Percentiles rank a stretch among this genome's conserved stretches.
These are phyloP conservation scores for Triplophysa yarkandensis DNA, from an alignment of 2,797 vertebrate genomes.

Conservation along the genomic window DNA sequence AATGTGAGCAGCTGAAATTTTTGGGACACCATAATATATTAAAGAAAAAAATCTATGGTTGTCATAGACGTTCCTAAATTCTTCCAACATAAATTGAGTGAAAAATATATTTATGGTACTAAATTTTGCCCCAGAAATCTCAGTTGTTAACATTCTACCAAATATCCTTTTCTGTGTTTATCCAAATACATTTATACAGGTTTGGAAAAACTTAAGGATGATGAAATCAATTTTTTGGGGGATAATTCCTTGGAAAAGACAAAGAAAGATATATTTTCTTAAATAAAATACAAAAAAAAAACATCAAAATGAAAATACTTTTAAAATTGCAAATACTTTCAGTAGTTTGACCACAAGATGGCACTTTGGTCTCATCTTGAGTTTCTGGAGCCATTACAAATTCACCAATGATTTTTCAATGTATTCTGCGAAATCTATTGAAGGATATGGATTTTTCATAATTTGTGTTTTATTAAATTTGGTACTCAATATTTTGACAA, in stretches of 20 bases:
- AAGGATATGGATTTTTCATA: not conserved
- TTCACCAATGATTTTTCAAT: not conserved
- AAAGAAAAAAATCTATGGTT: too few species aligned
- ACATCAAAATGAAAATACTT: not conserved
- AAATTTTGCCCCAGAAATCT: too few species aligned
- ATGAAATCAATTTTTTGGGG: not conserved
- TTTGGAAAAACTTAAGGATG: not conserved
- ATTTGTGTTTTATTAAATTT: not conserved
- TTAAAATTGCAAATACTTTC: not conserved
- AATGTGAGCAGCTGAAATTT: too few species aligned
- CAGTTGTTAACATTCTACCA: too few species aligned
- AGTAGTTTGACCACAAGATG: slow-evolving; percentile 13
- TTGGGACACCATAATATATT: too few species aligned
- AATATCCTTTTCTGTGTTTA: too few species aligned
- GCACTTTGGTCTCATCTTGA: not conserved
- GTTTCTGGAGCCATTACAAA: not conserved
- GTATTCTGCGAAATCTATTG: not conserved
- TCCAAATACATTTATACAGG: too few species aligned
- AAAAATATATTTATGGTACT: too few species aligned
- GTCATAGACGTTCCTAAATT: too few species aligned
- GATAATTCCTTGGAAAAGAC: too few species aligned
- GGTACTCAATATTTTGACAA: not conserved
- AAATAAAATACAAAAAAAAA: slow-evolving; percentile 5
- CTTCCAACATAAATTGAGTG: too few species aligned
- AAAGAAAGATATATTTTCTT: too few species aligned